Base-by-base conservation (phyloP, 2,113 vertebrate genomes). In the Nanorana parkeri region DNA sequence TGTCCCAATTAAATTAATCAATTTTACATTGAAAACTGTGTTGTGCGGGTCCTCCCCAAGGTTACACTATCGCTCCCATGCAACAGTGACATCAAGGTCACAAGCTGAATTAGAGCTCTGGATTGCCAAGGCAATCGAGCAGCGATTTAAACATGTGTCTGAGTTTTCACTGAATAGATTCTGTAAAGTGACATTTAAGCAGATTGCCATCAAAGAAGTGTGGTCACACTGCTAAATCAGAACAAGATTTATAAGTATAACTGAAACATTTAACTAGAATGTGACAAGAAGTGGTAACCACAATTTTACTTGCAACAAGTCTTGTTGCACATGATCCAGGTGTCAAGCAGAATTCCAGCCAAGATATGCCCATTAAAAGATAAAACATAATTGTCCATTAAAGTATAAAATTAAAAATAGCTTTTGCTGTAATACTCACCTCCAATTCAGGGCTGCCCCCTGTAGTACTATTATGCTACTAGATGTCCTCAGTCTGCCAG, bases 31-130 rank as follows among this genome's bases (percentile, higher is more conserved):
- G 29, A 72, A 41, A 80, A 64, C 68, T 20, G 28, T 29, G 19
- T 52, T 72, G 32, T 47, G 56, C 6, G 15, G 55, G 26, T 72
- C 67, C 13, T 80, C 78, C 76, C 55, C n/a, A 54, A 63, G 78
- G 68, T 72, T 24, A 56, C 24, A 54, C 56, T 72, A 56, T 80
- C 55, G 72, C 24, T 47, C 32, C 32, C 78, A 79, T 69, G 77
- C 77, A 68, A 79, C 56, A 79, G 55, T 79, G 66, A 79, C 66
- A 79, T 68, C 28, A 79, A 69, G 77, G 56, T 80, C 58, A 13
- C 17, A 63, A 41, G 78, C 24, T 80, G 56, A 80, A 72, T 80
- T 80, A 80, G 54, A 79, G 56, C 64, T 80, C 36, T 80, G 63
- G 68, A 80, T 80, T 80, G 55, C 78, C 36, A 71, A 64, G 36